A percentile compares a stretch with the other conserved stretches of the same genome.
Conservation (phyloP, 2,888 invertebrate genomes). For the Cryptocephalus primarius region DNA sequence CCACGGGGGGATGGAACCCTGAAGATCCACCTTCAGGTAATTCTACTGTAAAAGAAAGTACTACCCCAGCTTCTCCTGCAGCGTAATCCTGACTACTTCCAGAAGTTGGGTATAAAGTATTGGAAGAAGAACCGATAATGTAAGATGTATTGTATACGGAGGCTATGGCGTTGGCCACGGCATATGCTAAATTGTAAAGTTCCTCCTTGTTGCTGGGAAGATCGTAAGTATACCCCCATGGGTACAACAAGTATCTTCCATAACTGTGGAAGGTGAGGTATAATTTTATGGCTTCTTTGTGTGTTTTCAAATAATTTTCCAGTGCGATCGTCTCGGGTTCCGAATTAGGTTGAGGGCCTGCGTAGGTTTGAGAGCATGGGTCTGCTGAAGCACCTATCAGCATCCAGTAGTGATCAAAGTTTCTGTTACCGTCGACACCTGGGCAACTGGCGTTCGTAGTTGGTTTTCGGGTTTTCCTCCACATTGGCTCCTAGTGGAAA, state of each 20-base stretch:
- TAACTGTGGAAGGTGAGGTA: constrained; percentile 68
- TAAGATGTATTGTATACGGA: no score
- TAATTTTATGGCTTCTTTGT: constrained; percentile 43
- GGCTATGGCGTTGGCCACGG: constrained; percentile 36
- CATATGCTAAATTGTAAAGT: constrained; percentile 37
- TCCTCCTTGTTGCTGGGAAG: constrained; percentile 23
- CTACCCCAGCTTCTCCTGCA: constrained; percentile 41
- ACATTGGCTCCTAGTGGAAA: constrained; percentile 14
- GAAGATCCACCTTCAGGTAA: constrained; percentile 44
- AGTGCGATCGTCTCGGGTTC: constrained; percentile 48
- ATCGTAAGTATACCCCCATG: constrained; percentile 52
- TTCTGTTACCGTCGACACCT: constrained; percentile 67
- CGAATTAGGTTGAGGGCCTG: constrained; percentile 37
- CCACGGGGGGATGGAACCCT: constrained; percentile 48
- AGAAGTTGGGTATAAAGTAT: constrained; percentile 43
- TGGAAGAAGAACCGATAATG: constrained; percentile 16
- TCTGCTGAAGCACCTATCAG: constrained; percentile 28
- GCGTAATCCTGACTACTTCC: constrained; percentile 60
- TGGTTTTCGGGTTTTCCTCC: constrained; percentile 16
- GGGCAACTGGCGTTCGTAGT: constrained; percentile 5
- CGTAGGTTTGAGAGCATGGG: constrained; percentile 37
- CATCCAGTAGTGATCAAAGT: constrained; percentile 62
- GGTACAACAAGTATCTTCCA: constrained; percentile 56
- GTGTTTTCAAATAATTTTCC: constrained; percentile 42
- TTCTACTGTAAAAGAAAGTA: constrained; percentile 52